Evolutionary conservation across 2,113 vertebrate genomes (phyloP).

Genomic region (Rutilus rutilus): DNA sequence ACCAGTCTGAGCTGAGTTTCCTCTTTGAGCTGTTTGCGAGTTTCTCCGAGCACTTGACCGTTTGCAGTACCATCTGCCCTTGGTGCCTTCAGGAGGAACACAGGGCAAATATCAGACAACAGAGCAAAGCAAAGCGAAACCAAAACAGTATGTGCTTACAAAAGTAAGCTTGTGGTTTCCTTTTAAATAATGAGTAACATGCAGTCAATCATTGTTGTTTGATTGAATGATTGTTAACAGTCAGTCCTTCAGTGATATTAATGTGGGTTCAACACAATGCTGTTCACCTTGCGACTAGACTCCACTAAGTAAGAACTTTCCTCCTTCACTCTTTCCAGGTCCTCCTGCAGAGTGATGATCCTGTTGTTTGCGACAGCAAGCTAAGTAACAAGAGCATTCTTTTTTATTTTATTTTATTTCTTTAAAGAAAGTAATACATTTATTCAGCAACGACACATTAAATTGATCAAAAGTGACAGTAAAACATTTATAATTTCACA

Average conservation of each 20-base stretch:
- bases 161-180: neutral
- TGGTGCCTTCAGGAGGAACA: conserved; percentile 59
- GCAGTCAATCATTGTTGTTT: neutral
- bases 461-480: neutral
- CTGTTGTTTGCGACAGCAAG: conserved; percentile 97
- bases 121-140: too few relatives aligned
- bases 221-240: neutral
- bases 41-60: conserved; percentile 85
- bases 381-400: conserved; percentile 68
- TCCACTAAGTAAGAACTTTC: conserved; percentile 89
- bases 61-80: conserved; percentile 82
- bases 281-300: conserved; percentile 84
- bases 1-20: conserved; percentile 95
- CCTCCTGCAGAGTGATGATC: conserved; percentile 97
- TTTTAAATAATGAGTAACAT: neutral
- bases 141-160: neutral
- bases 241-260: neutral
- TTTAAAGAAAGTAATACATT: neutral
- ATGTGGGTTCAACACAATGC: neutral
- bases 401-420: too few relatives aligned
- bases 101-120: neutral
- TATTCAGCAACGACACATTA: neutral
- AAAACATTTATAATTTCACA: neutral
- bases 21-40: conserved; percentile 94
- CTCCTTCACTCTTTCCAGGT: conserved; percentile 92